These are phyloP conservation scores for Stichopus horrens DNA, from an alignment of 53 echinoderm and acorn worm species.

Conservation along the genomic window DNA sequence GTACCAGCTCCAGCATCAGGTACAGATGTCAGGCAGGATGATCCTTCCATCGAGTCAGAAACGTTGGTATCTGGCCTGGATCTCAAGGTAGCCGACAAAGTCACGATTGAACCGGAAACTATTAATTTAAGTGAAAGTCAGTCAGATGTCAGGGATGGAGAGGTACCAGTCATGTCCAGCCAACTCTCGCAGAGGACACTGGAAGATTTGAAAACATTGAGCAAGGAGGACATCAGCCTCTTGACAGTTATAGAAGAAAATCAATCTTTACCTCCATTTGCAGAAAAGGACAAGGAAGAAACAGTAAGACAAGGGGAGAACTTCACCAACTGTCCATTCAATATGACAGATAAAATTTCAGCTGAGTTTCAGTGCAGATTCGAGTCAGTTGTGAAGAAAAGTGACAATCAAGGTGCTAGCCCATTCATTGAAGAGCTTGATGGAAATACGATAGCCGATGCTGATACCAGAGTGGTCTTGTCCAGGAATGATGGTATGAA, in stretches of 20 bases:
- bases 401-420: neutral
- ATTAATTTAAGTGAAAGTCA: neutral
- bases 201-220: constrained; percentile 3
- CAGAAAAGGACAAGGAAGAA: neutral
- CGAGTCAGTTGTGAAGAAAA: neutral
- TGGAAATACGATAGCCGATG: neutral
- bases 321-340: neutral
- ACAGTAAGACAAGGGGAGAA: neutral
- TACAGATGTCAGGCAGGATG: neutral
- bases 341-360: neutral
- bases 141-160: neutral
- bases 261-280: neutral
- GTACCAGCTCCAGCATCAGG: neutral
- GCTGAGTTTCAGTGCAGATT: neutral
- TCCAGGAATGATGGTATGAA: neutral
- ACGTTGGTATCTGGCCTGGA: neutral
- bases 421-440: neutral
- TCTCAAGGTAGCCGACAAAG: neutral
- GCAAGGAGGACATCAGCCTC: neutral
- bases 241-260: constrained; percentile 7
- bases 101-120: neutral
- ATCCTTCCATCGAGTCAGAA: neutral
- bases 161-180: neutral
- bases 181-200: constrained; percentile 21
- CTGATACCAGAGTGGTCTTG: neutral